Evolutionary conservation across 2,113 vertebrate species (phyloP).

Genomic region (Dromiciops gliroides): DNA sequence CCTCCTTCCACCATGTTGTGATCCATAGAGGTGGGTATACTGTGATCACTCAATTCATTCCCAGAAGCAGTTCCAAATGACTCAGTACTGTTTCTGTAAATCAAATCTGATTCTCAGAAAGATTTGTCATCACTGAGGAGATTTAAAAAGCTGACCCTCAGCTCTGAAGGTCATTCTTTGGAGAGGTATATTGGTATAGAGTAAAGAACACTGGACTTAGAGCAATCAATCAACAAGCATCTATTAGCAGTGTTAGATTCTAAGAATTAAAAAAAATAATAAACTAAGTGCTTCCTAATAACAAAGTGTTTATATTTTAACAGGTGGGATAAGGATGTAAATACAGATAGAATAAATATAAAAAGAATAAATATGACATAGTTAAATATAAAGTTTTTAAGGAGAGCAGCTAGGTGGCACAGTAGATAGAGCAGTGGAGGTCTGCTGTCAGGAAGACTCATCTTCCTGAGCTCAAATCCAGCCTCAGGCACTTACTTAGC

Average conservation of each 20-base stretch:
- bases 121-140: not conserved
- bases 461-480: not conserved
- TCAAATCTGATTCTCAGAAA: not conserved
- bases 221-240: not conserved
- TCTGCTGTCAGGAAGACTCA: not conserved
- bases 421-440: not conserved
- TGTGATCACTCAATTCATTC: not conserved
- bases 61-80: not conserved
- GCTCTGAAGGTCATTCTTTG: not conserved
- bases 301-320: not conserved
- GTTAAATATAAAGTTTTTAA: not conserved
- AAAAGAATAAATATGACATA: not conserved
- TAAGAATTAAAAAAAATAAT: not conserved
- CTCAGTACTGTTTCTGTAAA: not conserved
- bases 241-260: not conserved
- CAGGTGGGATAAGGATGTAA: not conserved
- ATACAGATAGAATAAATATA: not conserved
- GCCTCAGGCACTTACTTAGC: not conserved
- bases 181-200: not conserved
- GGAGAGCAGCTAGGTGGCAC: not conserved
- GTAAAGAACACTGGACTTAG: not conserved
- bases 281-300: not conserved
- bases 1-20: not conserved
- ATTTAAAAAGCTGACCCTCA: not conserved
- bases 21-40: not conserved